Evolutionary conservation across 2,113 vertebrate species (phyloP), one percentile per base, ranked within the genome.

Genomic region (Struthio camelus): DNA sequence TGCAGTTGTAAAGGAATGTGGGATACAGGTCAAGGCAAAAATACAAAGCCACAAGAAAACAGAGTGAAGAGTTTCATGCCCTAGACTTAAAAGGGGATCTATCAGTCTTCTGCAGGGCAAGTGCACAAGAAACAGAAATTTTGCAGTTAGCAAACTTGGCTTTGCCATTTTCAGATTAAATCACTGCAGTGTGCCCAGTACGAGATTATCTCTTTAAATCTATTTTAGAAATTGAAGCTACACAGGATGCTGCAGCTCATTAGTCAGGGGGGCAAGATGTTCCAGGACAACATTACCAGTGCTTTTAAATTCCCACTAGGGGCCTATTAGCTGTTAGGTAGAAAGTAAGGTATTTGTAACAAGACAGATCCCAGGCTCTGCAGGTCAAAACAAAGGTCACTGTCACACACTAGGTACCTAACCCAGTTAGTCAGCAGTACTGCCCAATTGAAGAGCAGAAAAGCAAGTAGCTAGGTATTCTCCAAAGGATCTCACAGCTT

Each of bases 331-430:
- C 8, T 72, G 53, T 59, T 25, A 79, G 77, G 36, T 3, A 80
- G 24, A 92, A 92, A 95, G 73, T 13, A 87, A 23, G 38, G 1
- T 87, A 65, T 82, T 66, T 82, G 77, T 87, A 72, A 93, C 3
- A 11, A 64, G 66, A 89, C n/a, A 86, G 34, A 80, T 15, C 14
- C 27, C 40, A 42, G 71, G 76, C 62, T 91, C 36, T 17, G 77
- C 50, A 80, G 91, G 82, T 91, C 82, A 96, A 79, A 77, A n/a
- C 24, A 59, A 87, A 93, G 94, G 94, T 93, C 87, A 80, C 20
- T 61, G 16, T 38, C 44, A 69, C 75, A 70, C 40, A 73, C 36
- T 69, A 82, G 87, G 51, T 65, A 76, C 1, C 1, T 1, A 62
- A 4, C 48, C 53, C 48, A 66, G 38, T 51, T 69, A 90, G 44